Evolutionary conservation across 2,113 vertebrate genomes (phyloP).

Genomic region (Amphiprion percula): DNA sequence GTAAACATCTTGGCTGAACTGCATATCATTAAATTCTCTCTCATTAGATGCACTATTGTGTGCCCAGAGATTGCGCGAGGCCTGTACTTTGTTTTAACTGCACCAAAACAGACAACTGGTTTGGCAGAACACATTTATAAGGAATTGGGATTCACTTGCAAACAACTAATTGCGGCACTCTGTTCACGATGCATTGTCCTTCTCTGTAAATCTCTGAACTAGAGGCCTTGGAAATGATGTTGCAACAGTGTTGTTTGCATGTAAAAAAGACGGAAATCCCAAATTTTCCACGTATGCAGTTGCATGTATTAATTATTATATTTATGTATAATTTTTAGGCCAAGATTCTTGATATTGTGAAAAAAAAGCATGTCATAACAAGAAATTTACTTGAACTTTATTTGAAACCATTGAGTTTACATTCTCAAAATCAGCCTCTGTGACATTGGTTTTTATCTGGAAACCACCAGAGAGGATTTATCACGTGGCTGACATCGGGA

Average conservation of each 20-base stretch:
- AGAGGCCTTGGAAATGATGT: background rate
- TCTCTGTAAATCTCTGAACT: background rate
- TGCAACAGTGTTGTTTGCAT: background rate
- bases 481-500: constrained; percentile 50
- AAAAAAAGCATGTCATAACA: background rate
- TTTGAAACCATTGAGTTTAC: background rate
- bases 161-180: background rate
- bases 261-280: background rate
- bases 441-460: background rate
- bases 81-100: background rate
- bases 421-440: background rate
- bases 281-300: background rate
- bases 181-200: background rate
- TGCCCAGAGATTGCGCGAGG: background rate
- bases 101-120: background rate
- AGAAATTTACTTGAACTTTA: no score
- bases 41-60: constrained; percentile 15
- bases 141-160: constrained; percentile 1
- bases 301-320: background rate
- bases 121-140: constrained; percentile 12
- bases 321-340: background rate
- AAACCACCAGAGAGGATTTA: constrained; percentile 29
- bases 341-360: background rate
- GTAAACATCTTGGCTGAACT: constrained; percentile 16
- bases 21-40: constrained; percentile 5